Evolutionary conservation across 2,888 invertebrate species (phyloP), one percentile per base, ranked within the genome.

Genomic region (Drosophila mettleri): DNA sequence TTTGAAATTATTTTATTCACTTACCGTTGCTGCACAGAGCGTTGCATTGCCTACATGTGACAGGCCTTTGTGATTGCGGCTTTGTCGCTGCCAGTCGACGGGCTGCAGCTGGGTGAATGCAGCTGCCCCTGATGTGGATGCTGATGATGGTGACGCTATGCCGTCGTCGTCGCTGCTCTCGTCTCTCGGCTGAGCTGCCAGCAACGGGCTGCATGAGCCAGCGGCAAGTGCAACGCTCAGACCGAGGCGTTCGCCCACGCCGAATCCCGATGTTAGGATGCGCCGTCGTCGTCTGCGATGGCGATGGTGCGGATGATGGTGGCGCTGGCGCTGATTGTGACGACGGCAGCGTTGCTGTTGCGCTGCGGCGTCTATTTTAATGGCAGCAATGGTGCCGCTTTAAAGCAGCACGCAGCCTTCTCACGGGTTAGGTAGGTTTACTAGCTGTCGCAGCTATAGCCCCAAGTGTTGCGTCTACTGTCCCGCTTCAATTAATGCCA

Each of bases 31-130:
- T 90, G 90, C 91, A 88, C 90, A 90, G 90, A 89, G 83, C 92
- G 92, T 91, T 91, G 92, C 92, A 92, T 92, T 86, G 92, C 92
- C 92, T 90, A 92, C 90, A 90, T 90, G 88, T 91, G 90, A 90
- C 91, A 92, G 91, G 88, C 90, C 89, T 89, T 79, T 73, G 80
- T 73, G 63, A 49, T 74, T 75, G 62, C 87, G 87, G 73, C 83
- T 89, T 83, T 86, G 68, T 55, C 67, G 68, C 57, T 71, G 80
- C 51, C 68, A 69, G 36, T 62, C 57, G 45, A 61, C 54, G 36
- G 60, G 53, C 63, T 57, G 59, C 49, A 65, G 71, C 64, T 69
- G 76, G 33, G 73, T 74, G 29, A 41, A 27, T 46, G 60, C 67
- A 77, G 70, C 61, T 55, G 51, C 36, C 58, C 55, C 58, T 61